phyloP scores from a whole-genome alignment of 2,113 vertebrate genomes.

The Channa maculata region DNA sequence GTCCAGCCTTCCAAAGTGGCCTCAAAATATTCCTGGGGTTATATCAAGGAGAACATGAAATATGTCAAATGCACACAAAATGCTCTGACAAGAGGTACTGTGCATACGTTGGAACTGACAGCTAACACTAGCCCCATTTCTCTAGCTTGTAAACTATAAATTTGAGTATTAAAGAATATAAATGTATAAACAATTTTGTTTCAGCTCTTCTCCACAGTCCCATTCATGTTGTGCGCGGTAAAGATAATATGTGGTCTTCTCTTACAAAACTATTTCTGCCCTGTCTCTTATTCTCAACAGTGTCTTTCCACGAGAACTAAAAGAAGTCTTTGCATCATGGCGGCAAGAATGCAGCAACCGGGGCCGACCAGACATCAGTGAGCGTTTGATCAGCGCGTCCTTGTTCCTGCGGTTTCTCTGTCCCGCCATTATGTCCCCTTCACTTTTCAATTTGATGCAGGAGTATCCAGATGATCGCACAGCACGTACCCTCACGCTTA shows the following conservation, averaged over 20 bases:
- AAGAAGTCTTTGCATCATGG: constrained; percentile 98
- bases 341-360: constrained; percentile 96
- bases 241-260: not conserved
- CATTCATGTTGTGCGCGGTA: not conserved
- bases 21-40: not conserved
- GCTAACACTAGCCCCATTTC: too few species aligned
- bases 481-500: constrained; percentile 95
- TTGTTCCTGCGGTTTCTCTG: constrained; percentile 98
- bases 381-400: constrained; percentile 97
- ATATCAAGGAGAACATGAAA: not conserved
- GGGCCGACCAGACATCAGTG: constrained; percentile 96
- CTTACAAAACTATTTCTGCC: not conserved
- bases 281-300: constrained; percentile 75
- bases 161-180: too few species aligned
- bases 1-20: not conserved
- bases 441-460: constrained; percentile 96
- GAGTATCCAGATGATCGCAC: constrained; percentile 98
- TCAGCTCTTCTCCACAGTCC: too few species aligned
- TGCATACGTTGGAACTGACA: too few species aligned
- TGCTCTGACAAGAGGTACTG: not conserved
- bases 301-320: constrained; percentile 96
- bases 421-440: constrained; percentile 98
- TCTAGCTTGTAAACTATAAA: too few species aligned
- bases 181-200: too few species aligned
- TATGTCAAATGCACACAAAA: not conserved